A percentile compares a stretch with the other conserved stretches of the same genome.
phyloP scores from a whole-genome alignment of 2,888 invertebrate genomes.

The Agrochola lota region DNA sequence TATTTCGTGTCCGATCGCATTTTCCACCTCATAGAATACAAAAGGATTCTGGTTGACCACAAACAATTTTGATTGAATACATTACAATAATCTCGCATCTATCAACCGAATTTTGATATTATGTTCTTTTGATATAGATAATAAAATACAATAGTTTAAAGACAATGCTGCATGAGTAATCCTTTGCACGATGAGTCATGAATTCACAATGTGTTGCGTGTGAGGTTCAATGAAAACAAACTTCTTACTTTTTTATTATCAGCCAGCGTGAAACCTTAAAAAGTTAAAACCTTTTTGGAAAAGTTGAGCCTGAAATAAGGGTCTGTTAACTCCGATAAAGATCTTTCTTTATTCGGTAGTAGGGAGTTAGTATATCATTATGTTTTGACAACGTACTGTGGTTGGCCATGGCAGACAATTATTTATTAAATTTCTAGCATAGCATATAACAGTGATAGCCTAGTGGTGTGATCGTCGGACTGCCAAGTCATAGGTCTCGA shows the following conservation, averaged over 20 bases:
- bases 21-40: neutral
- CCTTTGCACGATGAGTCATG: constrained; percentile 28
- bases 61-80: constrained; percentile 1
- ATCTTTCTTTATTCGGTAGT: constrained; percentile 14
- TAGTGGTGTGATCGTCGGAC: too few relatives aligned
- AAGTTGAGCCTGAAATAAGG: constrained; percentile 6
- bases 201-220: constrained; percentile 38
- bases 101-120: constrained; percentile 18
- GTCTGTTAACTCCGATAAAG: neutral
- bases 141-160: constrained; percentile 30
- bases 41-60: neutral
- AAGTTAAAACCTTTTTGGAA: constrained; percentile 6
- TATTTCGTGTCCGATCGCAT: neutral
- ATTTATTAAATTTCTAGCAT: neutral
- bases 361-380: neutral
- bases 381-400: neutral
- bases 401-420: constrained; percentile 2
- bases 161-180: constrained; percentile 41
- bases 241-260: constrained; percentile 29
- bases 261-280: constrained; percentile 1
- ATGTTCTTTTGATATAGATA: constrained; percentile 13
- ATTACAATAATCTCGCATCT: neutral
- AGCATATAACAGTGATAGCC: too few relatives aligned
- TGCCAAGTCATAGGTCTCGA: too few relatives aligned
- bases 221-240: constrained; percentile 36